Conservation (phyloP, 2,797 vertebrate genomes). For the Gallinago nigripennis region DNA sequence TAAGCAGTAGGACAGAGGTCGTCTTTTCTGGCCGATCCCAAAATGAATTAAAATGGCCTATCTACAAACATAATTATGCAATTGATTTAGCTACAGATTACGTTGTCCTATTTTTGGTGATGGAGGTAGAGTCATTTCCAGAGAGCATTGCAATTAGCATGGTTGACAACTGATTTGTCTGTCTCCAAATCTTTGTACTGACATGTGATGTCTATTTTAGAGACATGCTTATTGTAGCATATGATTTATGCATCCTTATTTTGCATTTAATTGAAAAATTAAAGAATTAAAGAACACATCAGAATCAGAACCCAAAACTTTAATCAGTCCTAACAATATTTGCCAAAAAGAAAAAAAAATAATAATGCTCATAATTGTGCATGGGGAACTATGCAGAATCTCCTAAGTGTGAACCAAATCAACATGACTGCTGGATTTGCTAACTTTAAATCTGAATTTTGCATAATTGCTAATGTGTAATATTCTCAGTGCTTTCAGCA, state of each 20-base stretch:
- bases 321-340: neutral
- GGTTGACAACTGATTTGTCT: neutral
- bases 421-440: neutral
- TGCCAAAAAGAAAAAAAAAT: neutral
- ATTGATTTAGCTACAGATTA: neutral
- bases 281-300: neutral
- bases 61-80: neutral
- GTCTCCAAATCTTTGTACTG: constrained; percentile 1
- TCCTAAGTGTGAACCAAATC: neutral
- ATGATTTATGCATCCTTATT: constrained; percentile 23
- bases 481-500: neutral
- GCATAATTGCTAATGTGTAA: neutral
- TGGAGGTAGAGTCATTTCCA: neutral
- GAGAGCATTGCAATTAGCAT: neutral
- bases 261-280: constrained; percentile 33
- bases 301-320: constrained; percentile 25
- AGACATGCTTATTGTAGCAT: constrained; percentile 1
- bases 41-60: neutral
- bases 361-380: neutral
- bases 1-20: neutral
- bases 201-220: neutral
- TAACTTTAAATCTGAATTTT: neutral
- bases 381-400: neutral
- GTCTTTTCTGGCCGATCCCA: neutral
- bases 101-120: neutral